Percentiles rank a stretch among this genome's conserved stretches.
Conservation (phyloP, 2,113 vertebrate species). For the Bos indicus region DNA sequence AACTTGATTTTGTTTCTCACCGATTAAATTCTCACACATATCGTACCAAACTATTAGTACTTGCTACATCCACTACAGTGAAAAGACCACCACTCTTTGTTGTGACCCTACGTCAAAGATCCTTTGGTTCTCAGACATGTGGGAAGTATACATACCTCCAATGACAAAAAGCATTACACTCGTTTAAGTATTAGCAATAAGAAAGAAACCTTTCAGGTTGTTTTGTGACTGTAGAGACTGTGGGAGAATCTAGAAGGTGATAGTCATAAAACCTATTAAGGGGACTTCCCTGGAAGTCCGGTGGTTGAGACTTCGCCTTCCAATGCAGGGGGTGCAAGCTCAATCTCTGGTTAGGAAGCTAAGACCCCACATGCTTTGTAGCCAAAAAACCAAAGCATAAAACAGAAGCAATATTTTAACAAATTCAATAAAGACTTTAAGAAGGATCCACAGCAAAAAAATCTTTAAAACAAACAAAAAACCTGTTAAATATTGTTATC, state of each 20-base stretch:
- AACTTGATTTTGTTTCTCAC: background rate
- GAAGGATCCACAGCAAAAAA: background rate
- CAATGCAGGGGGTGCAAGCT: background rate
- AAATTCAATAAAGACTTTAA: background rate
- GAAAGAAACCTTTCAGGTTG: background rate
- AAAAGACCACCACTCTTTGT: background rate
- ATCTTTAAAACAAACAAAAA: background rate
- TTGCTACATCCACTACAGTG: background rate
- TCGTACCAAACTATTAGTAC: background rate
- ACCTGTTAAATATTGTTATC: slow-evolving; percentile 11
- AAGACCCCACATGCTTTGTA: background rate
- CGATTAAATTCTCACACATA: background rate
- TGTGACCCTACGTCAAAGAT: background rate
- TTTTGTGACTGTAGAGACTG: background rate
- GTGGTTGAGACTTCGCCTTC: background rate
- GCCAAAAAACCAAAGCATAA: background rate
- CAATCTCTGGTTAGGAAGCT: background rate
- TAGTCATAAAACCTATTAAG: slow-evolving; percentile 13
- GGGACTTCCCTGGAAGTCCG: background rate
- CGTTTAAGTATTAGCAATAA: background rate
- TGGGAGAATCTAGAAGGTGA: background rate
- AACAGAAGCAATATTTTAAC: background rate
- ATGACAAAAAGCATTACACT: background rate
- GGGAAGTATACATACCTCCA: background rate
- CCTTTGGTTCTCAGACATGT: background rate